phyloP scores from a whole-genome alignment of 2,797 vertebrate genomes.

The Calcarius lapponicus region DNA sequence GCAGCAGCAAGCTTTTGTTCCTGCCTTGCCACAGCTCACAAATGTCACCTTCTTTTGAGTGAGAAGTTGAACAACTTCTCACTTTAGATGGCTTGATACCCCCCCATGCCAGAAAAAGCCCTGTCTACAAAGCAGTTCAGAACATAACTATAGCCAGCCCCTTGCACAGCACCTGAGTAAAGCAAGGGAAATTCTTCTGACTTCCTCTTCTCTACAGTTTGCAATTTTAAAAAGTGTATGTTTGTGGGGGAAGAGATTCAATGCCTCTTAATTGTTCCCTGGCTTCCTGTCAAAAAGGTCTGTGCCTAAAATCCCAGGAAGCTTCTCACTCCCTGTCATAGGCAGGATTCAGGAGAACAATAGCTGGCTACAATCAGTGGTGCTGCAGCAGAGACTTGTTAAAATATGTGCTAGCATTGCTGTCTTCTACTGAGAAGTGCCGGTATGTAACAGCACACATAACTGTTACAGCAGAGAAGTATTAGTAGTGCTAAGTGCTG shows the following conservation, averaged over 20 bases:
- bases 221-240: neutral
- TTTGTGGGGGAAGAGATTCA: neutral
- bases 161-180: neutral
- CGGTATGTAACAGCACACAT: neutral
- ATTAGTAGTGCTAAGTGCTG: neutral
- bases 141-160: neutral
- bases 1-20: neutral
- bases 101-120: neutral
- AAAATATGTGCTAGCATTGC: neutral
- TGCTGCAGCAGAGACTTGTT: neutral
- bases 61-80: neutral
- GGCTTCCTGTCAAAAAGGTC: neutral
- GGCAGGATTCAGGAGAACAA: slow-evolving; percentile 20
- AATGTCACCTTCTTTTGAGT: neutral
- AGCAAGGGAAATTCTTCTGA: neutral
- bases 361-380: neutral
- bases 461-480: neutral
- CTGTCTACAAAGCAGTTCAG: neutral
- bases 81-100: neutral
- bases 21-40: neutral
- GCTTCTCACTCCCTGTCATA: neutral
- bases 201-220: neutral
- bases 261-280: neutral
- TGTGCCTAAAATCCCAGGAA: slow-evolving; percentile 27
- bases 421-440: neutral